Evolutionary conservation across 2,113 vertebrate species (phyloP).

Genomic region (Piliocolobus tephrosceles): DNA sequence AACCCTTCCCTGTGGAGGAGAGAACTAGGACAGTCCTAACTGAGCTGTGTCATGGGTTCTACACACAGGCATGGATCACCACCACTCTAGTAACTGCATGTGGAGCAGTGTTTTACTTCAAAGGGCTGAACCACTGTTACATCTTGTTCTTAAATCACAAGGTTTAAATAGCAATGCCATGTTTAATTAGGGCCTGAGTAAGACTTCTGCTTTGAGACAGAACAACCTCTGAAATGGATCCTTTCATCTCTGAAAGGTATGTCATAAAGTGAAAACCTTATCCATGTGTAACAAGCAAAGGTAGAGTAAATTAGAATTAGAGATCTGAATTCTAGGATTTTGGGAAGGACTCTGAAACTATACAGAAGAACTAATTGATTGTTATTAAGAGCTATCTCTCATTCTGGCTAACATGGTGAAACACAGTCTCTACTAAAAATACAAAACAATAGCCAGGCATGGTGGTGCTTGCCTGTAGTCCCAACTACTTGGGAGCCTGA

Average conservation of each 20-base stretch:
- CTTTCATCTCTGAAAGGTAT: slow-evolving; percentile 24
- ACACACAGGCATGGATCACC: background rate
- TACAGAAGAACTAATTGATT: background rate
- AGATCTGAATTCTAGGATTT: background rate
- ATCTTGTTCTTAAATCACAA: slow-evolving; percentile 28
- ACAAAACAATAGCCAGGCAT: too few species aligned
- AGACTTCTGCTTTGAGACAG: slow-evolving; percentile 20
- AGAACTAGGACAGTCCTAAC: too few species aligned
- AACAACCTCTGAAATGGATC: slow-evolving; percentile 12
- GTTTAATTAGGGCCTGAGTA: slow-evolving; percentile 52
- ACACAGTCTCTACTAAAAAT: too few species aligned
- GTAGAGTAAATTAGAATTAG: background rate
- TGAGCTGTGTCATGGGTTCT: background rate
- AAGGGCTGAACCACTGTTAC: background rate
- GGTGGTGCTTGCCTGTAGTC: too few species aligned
- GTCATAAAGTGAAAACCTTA: background rate
- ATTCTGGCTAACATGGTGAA: too few species aligned
- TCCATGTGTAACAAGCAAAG: background rate
- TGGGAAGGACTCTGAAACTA: background rate
- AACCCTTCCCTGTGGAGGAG: background rate
- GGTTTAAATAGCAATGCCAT: slow-evolving; percentile 25
- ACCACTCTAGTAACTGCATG: background rate
- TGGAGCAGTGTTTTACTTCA: background rate
- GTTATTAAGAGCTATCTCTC: background rate
- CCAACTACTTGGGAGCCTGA: too few species aligned